Conservation (phyloP, 1,140 invertebrate genomes). For the Wiebesia pumilae region DNA sequence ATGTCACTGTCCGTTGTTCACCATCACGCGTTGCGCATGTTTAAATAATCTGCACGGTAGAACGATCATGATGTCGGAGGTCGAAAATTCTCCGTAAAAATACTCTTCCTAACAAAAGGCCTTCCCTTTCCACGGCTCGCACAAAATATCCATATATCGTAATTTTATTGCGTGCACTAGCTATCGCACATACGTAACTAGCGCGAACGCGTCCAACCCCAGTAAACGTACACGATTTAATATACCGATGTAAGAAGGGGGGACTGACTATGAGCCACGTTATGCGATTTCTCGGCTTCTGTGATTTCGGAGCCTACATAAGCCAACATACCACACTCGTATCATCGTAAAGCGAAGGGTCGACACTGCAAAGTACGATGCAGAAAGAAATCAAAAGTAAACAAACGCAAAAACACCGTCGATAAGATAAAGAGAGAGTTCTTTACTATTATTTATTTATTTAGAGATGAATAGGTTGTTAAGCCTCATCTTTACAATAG, state of each 20-base stretch:
- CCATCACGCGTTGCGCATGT: not conserved
- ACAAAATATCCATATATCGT: conserved; percentile 38
- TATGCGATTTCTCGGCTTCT: conserved; percentile 57
- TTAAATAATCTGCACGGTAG: conserved; percentile 19
- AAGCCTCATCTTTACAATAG: not conserved
- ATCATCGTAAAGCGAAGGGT: conserved; percentile 42
- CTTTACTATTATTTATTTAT: not conserved
- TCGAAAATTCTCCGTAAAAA: conserved; percentile 26
- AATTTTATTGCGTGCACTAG: conserved; percentile 33
- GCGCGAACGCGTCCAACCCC: no score
- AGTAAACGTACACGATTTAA: not conserved
- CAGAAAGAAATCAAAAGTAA: not conserved
- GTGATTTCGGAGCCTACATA: conserved; percentile 61
- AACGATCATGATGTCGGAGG: not conserved
- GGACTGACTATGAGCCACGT: conserved; percentile 55
- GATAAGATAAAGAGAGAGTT: not conserved
- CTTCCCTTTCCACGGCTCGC: not conserved
- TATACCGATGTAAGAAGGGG: conserved; percentile 19
- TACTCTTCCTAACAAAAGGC: conserved; percentile 52
- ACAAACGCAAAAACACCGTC: not conserved
- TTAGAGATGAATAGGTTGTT: not conserved
- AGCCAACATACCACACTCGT: conserved; percentile 7
- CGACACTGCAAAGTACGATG: conserved; percentile 21
- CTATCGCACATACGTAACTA: conserved; percentile 16
- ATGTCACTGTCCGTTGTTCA: not conserved